Base-by-base conservation (phyloP, 2,113 vertebrate genomes). In the Balaeniceps rex region DNA sequence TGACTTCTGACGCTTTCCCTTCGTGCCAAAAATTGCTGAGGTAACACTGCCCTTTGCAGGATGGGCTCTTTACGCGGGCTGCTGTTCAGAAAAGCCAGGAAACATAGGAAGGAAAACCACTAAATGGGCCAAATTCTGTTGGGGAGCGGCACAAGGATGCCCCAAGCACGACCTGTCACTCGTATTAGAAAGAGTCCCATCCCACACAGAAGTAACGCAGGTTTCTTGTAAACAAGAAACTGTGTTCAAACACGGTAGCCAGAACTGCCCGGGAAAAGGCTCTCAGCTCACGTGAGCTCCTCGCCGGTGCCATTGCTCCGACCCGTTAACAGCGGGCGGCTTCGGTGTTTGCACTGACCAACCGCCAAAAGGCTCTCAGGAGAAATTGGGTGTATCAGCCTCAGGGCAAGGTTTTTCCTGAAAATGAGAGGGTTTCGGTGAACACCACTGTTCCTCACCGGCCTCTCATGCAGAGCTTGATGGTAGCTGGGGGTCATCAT, bases 291-390 rank as follows among this genome's bases (percentile, higher is more conserved):
- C 2, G 1, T 8, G 55, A 92, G 70, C 64, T 57, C 55, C 46
- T 70, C 5, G 0, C 5, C 0, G 0, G 19, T 46, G 57, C 19
- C 42, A 6, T 6, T 76, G 57, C 85, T 76, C 58, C 0, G 4
- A 66, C 46, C 7, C 2, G 0, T 31, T 60, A 46, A 38, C 0
- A 0, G 52, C 0, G 0, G 6, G 63, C 2, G 1, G n/a, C 17
- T 28, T 26, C 2, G 0, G 14, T n/a, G 83, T 42, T 84, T 29
- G 18, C 42, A 19, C 3, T 12, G 81, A 79, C 19, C 42, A 52
- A 60, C 19, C 49, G 51, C 16, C 21, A 14, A 24, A 52, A 69
- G 9, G 12, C 4, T 80, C 29, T 49, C 9, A 2, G 47, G 65
- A 88, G 58, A 58, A 69, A 13, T 2, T 19, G n/a, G 33, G 26